Evolutionary conservation across 2,888 invertebrate genomes (phyloP).

Genomic region (Patella depressa): DNA sequence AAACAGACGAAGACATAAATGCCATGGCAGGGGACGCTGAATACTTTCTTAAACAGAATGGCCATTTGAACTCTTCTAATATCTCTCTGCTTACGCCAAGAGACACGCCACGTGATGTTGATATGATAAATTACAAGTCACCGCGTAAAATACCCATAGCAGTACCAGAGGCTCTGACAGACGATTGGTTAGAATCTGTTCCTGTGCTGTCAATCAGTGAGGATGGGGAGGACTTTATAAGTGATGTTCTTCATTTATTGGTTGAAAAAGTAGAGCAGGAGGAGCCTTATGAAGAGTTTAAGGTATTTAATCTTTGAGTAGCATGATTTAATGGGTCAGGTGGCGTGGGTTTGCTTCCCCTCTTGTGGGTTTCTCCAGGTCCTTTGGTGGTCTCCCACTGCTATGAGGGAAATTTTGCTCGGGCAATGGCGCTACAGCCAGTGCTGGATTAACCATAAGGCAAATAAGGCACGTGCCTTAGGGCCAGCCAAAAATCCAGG

Average conservation of each 20-base stretch:
- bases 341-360: too few relatives aligned
- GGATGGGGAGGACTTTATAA: conserved; percentile 41
- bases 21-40: conserved; percentile 47
- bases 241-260: conserved; percentile 41
- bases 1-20: conserved; percentile 49
- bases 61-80: neutral
- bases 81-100: neutral
- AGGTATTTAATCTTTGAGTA: conserved; percentile 39
- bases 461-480: too few relatives aligned
- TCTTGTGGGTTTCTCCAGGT: too few relatives aligned
- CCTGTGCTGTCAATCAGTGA: conserved; percentile 45
- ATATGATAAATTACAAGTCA: conserved; percentile 12
- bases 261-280: conserved; percentile 52
- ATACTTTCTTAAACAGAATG: conserved; percentile 32
- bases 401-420: too few relatives aligned
- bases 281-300: conserved; percentile 64
- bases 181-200: conserved; percentile 55
- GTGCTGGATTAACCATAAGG: too few relatives aligned
- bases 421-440: too few relatives aligned
- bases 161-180: conserved; percentile 31
- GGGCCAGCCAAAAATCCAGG: too few relatives aligned
- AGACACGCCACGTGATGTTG: neutral
- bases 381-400: too few relatives aligned
- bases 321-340: too few relatives aligned
- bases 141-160: conserved; percentile 21